phyloP scores from a whole-genome alignment of 2,113 vertebrate species.

The Sprattus sprattus region DNA sequence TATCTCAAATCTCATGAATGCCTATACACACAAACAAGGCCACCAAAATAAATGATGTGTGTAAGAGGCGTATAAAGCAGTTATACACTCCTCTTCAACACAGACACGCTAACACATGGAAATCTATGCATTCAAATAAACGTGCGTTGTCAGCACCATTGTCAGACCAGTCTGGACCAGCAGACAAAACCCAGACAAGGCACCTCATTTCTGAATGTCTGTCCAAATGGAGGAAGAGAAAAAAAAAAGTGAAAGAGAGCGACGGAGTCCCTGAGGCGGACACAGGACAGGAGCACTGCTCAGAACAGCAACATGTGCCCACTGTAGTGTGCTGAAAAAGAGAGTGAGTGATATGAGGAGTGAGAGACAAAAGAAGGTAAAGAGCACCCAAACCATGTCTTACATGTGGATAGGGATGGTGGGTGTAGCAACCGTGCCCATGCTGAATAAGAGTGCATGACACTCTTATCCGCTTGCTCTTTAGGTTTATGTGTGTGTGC shows the following conservation, averaged over 20 bases:
- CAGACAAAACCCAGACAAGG: not conserved
- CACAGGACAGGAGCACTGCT: not conserved
- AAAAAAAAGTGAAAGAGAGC: not conserved
- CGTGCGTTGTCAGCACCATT: not conserved
- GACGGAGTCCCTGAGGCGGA: not conserved
- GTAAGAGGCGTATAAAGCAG: not conserved
- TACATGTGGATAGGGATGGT: not conserved
- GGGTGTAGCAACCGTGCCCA: not conserved
- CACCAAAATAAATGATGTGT: not conserved
- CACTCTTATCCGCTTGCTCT: not conserved
- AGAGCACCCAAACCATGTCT: not conserved
- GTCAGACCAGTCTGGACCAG: not conserved
- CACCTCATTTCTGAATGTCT: not conserved
- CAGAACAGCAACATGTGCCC: constrained; percentile 18
- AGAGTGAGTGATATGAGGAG: not conserved
- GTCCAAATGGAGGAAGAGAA: not conserved
- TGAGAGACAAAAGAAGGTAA: not conserved
- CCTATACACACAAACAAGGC: not conserved
- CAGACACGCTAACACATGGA: not conserved
- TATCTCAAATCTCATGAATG: not conserved
- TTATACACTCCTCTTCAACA: not conserved
- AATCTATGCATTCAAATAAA: not conserved
- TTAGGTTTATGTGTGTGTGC: not conserved
- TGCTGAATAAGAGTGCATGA: not conserved
- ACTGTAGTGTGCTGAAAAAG: constrained; percentile 23